Percentiles rank a stretch among this genome's conserved stretches.
Conservation (phyloP, 2,888 invertebrate genomes). For the Agrochola litura region DNA sequence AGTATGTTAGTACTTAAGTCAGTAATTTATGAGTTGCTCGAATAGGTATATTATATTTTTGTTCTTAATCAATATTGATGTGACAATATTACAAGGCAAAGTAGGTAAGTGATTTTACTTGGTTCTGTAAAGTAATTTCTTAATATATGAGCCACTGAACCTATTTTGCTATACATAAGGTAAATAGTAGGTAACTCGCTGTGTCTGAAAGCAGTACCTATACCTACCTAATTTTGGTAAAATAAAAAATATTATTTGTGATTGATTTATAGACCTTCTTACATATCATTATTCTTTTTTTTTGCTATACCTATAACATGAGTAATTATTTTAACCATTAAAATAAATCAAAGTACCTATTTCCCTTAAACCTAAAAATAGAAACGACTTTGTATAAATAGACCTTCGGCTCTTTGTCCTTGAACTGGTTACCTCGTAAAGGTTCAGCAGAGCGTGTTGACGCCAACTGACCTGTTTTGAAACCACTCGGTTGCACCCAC, state of each 20-base stretch:
- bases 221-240: neutral
- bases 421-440: constrained; percentile 17
- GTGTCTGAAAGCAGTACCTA: constrained; percentile 1
- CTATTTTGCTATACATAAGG: neutral
- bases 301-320: neutral
- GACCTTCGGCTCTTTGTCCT: constrained; percentile 22
- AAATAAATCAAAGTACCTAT: neutral
- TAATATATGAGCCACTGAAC: neutral
- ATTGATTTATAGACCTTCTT: neutral
- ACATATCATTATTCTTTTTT: neutral
- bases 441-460: constrained; percentile 7
- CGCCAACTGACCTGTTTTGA: constrained; percentile 11
- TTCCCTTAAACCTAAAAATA: constrained; percentile 1
- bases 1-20: constrained; percentile 17
- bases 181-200: neutral
- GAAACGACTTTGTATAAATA: neutral
- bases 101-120: neutral
- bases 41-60: constrained; percentile 28
- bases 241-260: neutral
- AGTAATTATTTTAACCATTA: neutral
- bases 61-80: neutral
- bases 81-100: neutral
- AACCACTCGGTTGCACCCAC: neutral
- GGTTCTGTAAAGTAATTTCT: neutral
- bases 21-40: constrained; percentile 42